These are phyloP conservation scores for honey bee (Apis mellifera) DNA, from an alignment of 1,140 invertebrate species.

Conservation along the genomic window DNA sequence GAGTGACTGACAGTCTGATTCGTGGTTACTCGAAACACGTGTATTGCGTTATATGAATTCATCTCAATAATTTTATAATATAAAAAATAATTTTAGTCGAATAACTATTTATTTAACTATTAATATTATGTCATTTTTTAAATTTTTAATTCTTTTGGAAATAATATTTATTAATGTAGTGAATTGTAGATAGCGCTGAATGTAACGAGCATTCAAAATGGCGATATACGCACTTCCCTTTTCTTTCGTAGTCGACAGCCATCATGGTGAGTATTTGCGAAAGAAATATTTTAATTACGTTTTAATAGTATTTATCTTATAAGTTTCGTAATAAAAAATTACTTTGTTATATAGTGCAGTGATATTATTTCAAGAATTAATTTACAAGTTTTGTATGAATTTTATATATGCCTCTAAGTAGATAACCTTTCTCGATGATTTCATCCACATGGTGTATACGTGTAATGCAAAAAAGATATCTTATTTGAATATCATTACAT, in stretches of 20 bases:
- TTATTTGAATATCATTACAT: neutral
- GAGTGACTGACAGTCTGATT: slow-evolving; percentile 35
- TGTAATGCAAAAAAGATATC: neutral
- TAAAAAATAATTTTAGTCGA: neutral
- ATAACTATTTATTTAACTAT: neutral
- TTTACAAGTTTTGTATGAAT: neutral
- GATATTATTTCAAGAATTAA: neutral
- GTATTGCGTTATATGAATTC: neutral
- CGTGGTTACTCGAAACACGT: neutral
- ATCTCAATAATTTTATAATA: too few species aligned
- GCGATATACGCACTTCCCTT: slow-evolving; percentile 57
- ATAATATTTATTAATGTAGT: slow-evolving; percentile 33
- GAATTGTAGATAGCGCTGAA: neutral
- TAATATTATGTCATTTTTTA: neutral
- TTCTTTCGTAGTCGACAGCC: slow-evolving; percentile 62
- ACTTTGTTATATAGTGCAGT: neutral
- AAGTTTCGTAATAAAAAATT: neutral
- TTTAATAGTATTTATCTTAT: neutral
- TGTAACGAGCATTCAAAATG: slow-evolving; percentile 39
- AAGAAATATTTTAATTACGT: neutral
- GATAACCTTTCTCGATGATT: slow-evolving; percentile 8
- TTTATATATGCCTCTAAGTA: neutral
- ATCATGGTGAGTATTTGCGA: slow-evolving; percentile 70
- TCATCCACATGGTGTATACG: slow-evolving; percentile 46
- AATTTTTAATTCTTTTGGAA: neutral